A percentile compares a stretch with the other conserved stretches of the same genome.
phyloP scores from a whole-genome alignment of 2,113 vertebrate genomes.

The Tragulus kanchil region DNA sequence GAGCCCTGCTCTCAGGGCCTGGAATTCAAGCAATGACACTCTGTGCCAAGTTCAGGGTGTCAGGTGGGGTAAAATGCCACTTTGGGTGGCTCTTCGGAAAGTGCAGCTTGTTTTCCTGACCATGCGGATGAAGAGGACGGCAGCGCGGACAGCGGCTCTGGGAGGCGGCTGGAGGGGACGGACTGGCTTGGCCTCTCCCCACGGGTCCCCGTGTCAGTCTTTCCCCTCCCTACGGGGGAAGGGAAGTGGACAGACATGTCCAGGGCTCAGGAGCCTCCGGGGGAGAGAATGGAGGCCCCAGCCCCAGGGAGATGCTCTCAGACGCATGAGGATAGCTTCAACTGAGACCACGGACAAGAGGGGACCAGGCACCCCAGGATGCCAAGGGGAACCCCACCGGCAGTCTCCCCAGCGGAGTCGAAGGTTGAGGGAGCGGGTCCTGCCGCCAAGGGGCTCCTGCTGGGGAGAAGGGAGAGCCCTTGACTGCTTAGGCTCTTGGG shows the following conservation, averaged over 20 bases:
- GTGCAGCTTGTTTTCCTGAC: not conserved
- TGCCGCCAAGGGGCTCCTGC: not conserved
- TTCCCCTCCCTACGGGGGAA: too few relatives aligned
- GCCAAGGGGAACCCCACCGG: not conserved
- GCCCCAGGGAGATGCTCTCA: not conserved
- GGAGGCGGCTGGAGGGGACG: not conserved
- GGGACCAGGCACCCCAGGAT: too few relatives aligned
- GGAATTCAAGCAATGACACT: fast-evolving
- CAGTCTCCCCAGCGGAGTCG: not conserved
- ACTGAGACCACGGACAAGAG: not conserved
- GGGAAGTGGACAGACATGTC: not conserved
- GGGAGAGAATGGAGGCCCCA: not conserved
- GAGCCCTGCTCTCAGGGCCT: not conserved
- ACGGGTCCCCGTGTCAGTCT: too few relatives aligned
- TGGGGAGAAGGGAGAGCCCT: not conserved
- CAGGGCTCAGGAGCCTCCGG: not conserved
- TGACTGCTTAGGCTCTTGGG: not conserved
- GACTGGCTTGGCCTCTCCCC: not conserved
- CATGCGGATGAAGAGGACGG: fast-evolving
- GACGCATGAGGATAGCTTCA: not conserved
- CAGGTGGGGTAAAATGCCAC: fast-evolving
- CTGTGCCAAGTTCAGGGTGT: not conserved
- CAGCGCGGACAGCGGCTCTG: fast-evolving
- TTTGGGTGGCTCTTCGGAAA: not conserved
- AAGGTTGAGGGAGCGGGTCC: not conserved